Percentiles rank a stretch among this genome's conserved stretches.
Conservation (phyloP, 2,888 invertebrate genomes). For the Brachynemurus nebulosus region DNA sequence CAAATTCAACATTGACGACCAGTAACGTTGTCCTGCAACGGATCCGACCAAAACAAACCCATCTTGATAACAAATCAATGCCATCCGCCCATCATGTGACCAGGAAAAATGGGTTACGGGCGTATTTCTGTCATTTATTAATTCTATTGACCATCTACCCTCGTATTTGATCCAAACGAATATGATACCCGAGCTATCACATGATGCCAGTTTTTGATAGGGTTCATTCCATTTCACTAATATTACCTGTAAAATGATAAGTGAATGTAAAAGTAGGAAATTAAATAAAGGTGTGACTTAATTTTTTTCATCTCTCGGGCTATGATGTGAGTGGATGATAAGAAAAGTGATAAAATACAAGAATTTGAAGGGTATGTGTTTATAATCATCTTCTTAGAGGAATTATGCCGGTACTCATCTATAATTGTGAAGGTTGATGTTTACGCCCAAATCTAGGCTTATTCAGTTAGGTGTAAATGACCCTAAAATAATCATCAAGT, state of each 20-base stretch:
- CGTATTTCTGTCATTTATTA: constrained; percentile 95
- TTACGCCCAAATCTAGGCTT: too few species aligned
- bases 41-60: constrained; percentile 97
- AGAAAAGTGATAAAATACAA: too few species aligned
- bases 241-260: constrained; percentile 71
- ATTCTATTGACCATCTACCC: constrained; percentile 96
- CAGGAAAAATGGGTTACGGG: constrained; percentile 97
- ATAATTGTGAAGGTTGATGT: too few species aligned
- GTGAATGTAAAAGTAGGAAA: too few species aligned
- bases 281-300: too few species aligned
- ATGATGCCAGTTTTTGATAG: constrained; percentile 93
- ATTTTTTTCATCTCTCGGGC: too few species aligned
- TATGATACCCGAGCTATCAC: constrained; percentile 94
- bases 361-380: too few species aligned
- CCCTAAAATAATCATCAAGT: too few species aligned
- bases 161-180: constrained; percentile 99
- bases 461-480: too few species aligned
- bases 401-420: too few species aligned
- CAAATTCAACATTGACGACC: constrained; percentile 94
- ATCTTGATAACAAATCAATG: constrained; percentile 96
- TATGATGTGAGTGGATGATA: too few species aligned
- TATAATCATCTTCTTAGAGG: too few species aligned
- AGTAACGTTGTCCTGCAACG: constrained; percentile 92
- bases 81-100: constrained; percentile 98
- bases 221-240: constrained; percentile 98